Evolutionary conservation across 2,113 vertebrate species (phyloP).

Genomic region (Origma solitaria): DNA sequence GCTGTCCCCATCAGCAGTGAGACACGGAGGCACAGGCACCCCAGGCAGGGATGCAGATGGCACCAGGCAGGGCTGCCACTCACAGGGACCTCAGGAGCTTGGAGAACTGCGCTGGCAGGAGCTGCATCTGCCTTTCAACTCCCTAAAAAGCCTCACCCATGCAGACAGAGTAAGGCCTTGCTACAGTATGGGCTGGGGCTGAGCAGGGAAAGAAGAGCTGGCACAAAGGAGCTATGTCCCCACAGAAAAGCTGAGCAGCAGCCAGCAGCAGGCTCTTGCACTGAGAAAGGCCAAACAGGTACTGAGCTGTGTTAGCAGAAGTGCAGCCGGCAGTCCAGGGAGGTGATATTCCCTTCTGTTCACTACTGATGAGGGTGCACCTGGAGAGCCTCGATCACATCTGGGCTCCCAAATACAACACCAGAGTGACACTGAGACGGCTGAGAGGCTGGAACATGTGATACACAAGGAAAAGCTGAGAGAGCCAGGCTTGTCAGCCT

Average conservation of each 20-base stretch:
- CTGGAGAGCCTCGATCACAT: neutral
- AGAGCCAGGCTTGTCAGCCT: neutral
- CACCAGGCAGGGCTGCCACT: neutral
- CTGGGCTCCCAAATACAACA: neutral
- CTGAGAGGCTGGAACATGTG: accelerated
- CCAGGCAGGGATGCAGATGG: neutral
- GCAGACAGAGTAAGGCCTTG: neutral
- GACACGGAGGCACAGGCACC: neutral
- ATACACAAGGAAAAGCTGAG: neutral
- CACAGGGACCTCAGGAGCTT: neutral
- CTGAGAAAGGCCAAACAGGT: neutral
- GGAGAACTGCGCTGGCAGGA: neutral
- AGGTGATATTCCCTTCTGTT: neutral
- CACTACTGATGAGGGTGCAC: neutral
- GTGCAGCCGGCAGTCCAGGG: neutral
- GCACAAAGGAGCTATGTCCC: neutral
- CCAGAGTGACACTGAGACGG: neutral
- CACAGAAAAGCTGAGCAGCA: neutral
- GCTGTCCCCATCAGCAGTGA: neutral
- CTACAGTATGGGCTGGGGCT: neutral
- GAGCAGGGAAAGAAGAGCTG: neutral
- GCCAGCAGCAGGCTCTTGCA: neutral
- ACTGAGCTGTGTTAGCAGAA: neutral
- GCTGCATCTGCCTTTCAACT: neutral
- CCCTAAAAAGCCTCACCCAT: neutral